Base-by-base conservation (phyloP, 2,888 invertebrate genomes). In the Melitaea athalia region DNA sequence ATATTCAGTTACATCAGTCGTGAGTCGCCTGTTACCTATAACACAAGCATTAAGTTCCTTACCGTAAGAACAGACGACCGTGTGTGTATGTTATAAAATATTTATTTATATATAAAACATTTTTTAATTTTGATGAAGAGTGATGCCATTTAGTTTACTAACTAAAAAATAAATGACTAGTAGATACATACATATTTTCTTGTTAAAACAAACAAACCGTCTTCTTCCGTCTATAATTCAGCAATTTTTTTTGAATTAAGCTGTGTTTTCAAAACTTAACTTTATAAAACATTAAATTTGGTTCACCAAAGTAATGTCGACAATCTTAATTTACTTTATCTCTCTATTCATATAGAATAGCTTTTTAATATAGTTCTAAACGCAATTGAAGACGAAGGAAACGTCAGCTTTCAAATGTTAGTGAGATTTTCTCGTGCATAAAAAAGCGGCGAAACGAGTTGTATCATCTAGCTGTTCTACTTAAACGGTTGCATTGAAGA, bases 401-500 rank as follows among this genome's bases (percentile, higher is more conserved):
- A 67, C 59, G 67, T 45, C 60, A 65, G 64, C 72, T 73, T 73
- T 73, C 72, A 71, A 71, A 72, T 67, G 64, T 55, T 66, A 62
- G 61, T 70, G 64, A 65, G 70, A 71, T 76, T 82, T 82, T 81
- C 79, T 83, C 80, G 78, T 76, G 70, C 63, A 75, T 75, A 78
- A 78, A 78, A 78, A 76, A 73, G 74, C 73, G 67, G 73, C 69
- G 68, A 73, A 81, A 80, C 79, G 75, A 74, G 78, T 77, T 75
- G 76, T 81, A 80, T 78, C 75, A 77, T 84, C 81, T 80, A 80
- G 79, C 75, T 73, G 76, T 77, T 78, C 79, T 72, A 76, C 77
- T 78, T 79, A 78, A 80, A 77, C 81, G 79, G 79, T 81, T 79
- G 80, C 80, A 81, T 75, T 83, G 83, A 82, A 80, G 79, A 78